These are phyloP conservation scores for Ornithorhynchus anatinus DNA, from an alignment of 2,113 vertebrate species.

Conservation along the genomic window DNA sequence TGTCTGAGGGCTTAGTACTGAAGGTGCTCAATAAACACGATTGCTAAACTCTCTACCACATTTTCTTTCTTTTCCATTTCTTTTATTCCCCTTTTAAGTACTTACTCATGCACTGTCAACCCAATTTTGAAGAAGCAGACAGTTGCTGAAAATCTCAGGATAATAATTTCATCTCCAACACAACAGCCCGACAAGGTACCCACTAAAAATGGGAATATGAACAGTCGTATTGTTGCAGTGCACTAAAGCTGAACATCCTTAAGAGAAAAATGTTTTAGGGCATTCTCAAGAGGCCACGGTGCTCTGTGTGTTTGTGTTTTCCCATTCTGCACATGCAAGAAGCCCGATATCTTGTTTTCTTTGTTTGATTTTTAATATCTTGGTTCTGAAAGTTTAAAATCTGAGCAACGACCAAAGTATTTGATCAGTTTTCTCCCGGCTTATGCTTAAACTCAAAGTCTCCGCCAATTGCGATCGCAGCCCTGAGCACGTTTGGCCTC, in stretches of 20 bases:
- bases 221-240: accelerated
- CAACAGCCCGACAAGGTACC: too few species aligned
- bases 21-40: too few species aligned
- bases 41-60: too few species aligned
- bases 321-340: accelerated
- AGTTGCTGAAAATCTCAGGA: too few species aligned
- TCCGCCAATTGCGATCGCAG: not conserved
- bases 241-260: not conserved
- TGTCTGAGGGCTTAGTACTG: too few species aligned
- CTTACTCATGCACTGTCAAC: too few species aligned
- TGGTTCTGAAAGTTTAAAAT: not conserved
- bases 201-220: not conserved
- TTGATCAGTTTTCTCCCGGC: not conserved
- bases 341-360: not conserved
- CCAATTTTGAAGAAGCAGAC: too few species aligned
- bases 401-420: not conserved
- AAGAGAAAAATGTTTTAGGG: not conserved
- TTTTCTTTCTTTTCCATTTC: too few species aligned
- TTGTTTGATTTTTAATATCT: too few species aligned
- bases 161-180: too few species aligned
- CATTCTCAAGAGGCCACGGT: accelerated
- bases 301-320: not conserved
- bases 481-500: not conserved
- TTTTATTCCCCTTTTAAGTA: too few species aligned
- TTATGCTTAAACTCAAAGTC: not conserved